These are phyloP conservation scores for Corythaixoides concolor DNA, from an alignment of 2,113 vertebrate genomes.

Conservation along the genomic window DNA sequence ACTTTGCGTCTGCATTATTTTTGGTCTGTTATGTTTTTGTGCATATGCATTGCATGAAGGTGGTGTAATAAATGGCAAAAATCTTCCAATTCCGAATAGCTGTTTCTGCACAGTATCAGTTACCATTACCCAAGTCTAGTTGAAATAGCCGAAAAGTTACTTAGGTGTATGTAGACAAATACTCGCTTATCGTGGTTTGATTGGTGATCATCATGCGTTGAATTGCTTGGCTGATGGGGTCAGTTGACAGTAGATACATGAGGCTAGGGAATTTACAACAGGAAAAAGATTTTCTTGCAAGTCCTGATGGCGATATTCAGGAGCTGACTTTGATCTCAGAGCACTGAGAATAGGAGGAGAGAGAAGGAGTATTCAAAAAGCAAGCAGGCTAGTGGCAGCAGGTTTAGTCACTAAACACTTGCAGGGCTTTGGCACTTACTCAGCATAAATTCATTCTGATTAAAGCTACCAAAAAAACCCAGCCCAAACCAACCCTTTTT, in stretches of 20 bases:
- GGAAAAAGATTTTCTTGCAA: background rate
- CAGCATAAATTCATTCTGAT: background rate
- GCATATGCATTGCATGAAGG: background rate
- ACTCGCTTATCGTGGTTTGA: background rate
- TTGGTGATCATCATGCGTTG: background rate
- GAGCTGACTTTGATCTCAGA: background rate
- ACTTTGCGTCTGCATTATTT: background rate
- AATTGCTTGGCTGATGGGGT: background rate
- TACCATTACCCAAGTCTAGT: background rate
- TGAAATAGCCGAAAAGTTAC: background rate
- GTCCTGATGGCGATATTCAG: background rate
- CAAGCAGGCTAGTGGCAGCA: background rate
- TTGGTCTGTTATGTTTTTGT: background rate
- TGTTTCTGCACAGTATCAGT: background rate
- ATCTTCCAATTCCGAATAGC: background rate
- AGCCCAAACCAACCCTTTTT: background rate
- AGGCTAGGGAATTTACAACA: background rate
- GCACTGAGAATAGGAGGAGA: fast-evolving
- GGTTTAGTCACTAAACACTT: background rate
- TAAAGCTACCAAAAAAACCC: background rate
- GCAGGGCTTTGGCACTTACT: background rate
- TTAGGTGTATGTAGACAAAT: background rate
- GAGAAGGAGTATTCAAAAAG: background rate
- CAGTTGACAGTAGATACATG: background rate
- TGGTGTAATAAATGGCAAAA: background rate